Percentiles rank a stretch among this genome's conserved stretches.
Evolutionary conservation across 2,113 vertebrate genomes (phyloP).

Genomic region (Myiopsitta monachus): DNA sequence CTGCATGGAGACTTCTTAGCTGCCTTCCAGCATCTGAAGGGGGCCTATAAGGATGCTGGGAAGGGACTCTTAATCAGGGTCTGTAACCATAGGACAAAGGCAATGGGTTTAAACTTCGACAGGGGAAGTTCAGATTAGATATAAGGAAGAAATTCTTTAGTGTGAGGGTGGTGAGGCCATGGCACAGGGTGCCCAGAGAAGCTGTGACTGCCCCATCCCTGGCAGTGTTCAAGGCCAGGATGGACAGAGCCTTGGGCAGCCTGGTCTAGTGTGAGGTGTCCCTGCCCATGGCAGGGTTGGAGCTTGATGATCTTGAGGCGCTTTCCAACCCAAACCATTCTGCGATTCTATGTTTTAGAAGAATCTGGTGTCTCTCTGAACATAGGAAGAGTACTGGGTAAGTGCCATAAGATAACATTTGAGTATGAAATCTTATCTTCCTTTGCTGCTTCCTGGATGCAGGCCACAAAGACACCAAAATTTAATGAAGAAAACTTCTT

Average conservation of each 20-base stretch:
- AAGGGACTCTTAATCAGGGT: too few relatives aligned
- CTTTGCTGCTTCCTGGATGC: neutral
- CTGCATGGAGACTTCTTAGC: too few relatives aligned
- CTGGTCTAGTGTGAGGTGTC: neutral
- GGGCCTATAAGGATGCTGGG: too few relatives aligned
- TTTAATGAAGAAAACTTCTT: neutral
- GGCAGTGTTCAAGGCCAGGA: neutral
- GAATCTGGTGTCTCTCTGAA: neutral
- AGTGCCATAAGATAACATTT: neutral
- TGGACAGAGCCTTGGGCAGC: neutral
- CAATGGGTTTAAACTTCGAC: too few relatives aligned
- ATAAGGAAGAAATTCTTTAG: too few relatives aligned
- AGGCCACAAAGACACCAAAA: neutral
- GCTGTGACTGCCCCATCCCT: neutral
- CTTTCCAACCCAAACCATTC: neutral
- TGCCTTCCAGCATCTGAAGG: too few relatives aligned
- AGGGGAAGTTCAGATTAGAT: too few relatives aligned
- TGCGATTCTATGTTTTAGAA: neutral
- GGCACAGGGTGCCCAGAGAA: neutral
- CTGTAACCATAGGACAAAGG: too few relatives aligned
- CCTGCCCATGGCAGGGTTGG: neutral
- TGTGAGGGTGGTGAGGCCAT: neutral
- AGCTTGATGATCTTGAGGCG: neutral
- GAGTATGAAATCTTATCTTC: neutral
- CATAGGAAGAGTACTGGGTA: fast-evolving